Evolutionary conservation across 2,888 invertebrate species (phyloP), one percentile per base, ranked within the genome.

Genomic region (Amiota communis): DNA sequence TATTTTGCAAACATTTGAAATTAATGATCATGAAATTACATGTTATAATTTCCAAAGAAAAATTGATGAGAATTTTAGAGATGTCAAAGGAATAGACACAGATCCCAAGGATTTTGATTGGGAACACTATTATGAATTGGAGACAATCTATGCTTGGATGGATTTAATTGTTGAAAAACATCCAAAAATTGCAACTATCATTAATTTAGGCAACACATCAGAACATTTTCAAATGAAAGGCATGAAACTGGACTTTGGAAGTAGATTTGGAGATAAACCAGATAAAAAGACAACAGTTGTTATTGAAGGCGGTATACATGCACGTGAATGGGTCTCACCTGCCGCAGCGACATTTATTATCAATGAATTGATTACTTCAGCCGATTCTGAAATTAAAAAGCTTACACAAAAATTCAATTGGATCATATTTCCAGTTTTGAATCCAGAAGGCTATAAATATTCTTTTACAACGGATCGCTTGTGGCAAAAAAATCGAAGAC

Each of bases 401-500:
- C 73, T 91, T 49, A 90, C 87, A 0, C 78, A 81, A n/a, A 77
- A 86, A 9, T 88, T 84, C 46, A 95, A 95, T 87, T 95, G 94
- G 93, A 92, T 94, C 86, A 92, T 95, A 74, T 91, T 95, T 86
- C 95, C 95, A 0, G 91, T 94, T 8, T 90, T 93, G 51, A 95
- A 95, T 90, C 95, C 95, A 0, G 95, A 95, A 79, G 94, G 94
- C 0, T 95, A 95, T 86, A 93, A 93, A 79, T 94, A 93, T 84
- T 92, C 93, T 47, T 94, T 94, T 86, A 93, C 92, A 0, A 91
- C 91, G 71, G 94, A 95, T 88, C 92, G 95, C 36, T 91, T 95
- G 81, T 96, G 96, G 95, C 91, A 94, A 77, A 96, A 96, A 90
- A 95, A 95, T 13, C 91, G 95, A 49, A 88, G 81, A 77, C 89